A percentile compares a stretch with the other conserved stretches of the same genome.
These are phyloP conservation scores for Drosophila ohnishii DNA, from an alignment of 1,140 invertebrate genomes.

Conservation along the genomic window DNA sequence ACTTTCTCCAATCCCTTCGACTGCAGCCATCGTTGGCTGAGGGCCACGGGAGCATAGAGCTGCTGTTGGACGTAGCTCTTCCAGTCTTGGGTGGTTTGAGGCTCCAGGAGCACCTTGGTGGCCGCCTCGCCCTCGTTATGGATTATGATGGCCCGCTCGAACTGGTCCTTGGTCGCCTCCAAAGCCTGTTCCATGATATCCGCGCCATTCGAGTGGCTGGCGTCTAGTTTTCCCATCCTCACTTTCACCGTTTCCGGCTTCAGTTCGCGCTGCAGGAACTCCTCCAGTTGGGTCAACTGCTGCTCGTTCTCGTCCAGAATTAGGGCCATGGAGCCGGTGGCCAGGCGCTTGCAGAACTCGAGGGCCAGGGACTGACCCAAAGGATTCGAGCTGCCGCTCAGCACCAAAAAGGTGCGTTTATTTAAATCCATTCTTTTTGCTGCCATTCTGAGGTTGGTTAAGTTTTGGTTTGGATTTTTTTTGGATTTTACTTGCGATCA, in stretches of 20 bases:
- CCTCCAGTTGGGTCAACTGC: slow-evolving; percentile 37
- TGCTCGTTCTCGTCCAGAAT: slow-evolving; percentile 88
- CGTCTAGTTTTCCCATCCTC: slow-evolving; percentile 22
- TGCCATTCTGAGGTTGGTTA: slow-evolving; percentile 46
- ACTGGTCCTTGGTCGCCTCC: slow-evolving; percentile 63
- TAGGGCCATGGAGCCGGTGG: slow-evolving; percentile 87
- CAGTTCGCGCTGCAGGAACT: slow-evolving; percentile 42
- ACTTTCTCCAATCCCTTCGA: slow-evolving; percentile 77
- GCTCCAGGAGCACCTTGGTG: slow-evolving; percentile 85
- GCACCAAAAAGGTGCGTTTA: slow-evolving; percentile 65
- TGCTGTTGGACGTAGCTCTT: slow-evolving; percentile 90
- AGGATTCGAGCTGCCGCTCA: slow-evolving; percentile 70
- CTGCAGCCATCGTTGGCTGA: slow-evolving; percentile 90
- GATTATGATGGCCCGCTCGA: slow-evolving; percentile 89
- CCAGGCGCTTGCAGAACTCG: slow-evolving; percentile 86
- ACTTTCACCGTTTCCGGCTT: slow-evolving; percentile 32
- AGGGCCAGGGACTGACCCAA: slow-evolving; percentile 88
- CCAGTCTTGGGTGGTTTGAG: slow-evolving; percentile 85
- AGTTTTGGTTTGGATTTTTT: not conserved
- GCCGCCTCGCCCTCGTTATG: slow-evolving; percentile 96
- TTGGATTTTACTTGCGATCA: slow-evolving; percentile 36
- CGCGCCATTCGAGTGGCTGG: slow-evolving; percentile 32
- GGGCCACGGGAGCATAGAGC: slow-evolving; percentile 89
- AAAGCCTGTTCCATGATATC: slow-evolving; percentile 46
- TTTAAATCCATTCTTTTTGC: slow-evolving; percentile 75